Conservation (phyloP, 2,888 invertebrate species). For the Linnaemya vulpina region DNA sequence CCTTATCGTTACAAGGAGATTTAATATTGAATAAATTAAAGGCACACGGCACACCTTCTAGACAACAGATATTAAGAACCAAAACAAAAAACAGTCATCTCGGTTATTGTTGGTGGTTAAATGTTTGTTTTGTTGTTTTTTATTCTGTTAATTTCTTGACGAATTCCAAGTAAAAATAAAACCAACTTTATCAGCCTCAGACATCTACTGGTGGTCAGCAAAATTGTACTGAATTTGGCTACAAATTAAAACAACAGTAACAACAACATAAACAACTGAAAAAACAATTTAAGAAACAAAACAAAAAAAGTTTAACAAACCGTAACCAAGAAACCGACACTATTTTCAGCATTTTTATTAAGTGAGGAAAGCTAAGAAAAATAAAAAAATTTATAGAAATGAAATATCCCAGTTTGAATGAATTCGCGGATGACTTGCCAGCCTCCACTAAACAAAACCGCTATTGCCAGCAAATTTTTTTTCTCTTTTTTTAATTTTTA, state of each 20-base stretch:
- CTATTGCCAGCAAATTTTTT: conserved; percentile 24
- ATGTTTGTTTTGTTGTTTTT: neutral
- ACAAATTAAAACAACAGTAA: conserved; percentile 19
- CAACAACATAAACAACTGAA: neutral
- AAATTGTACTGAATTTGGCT: neutral
- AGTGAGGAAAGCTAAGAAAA: neutral
- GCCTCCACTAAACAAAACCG: conserved; percentile 42
- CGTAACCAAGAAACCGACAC: conserved; percentile 52
- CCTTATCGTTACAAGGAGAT: conserved; percentile 23
- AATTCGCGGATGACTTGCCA: conserved; percentile 16
- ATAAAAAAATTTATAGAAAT: neutral
- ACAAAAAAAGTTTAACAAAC: conserved; percentile 36
- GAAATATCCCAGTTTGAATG: conserved; percentile 5
- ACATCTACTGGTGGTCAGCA: conserved; percentile 53
- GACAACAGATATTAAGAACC: conserved; percentile 8
- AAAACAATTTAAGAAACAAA: neutral
- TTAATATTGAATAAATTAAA: conserved; percentile 15
- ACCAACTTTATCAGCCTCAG: conserved; percentile 47
- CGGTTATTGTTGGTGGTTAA: neutral
- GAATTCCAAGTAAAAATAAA: conserved; percentile 38
- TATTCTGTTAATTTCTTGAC: neutral
- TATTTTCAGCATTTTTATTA: conserved; percentile 24
- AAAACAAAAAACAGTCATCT: neutral
- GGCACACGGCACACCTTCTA: conserved; percentile 20
- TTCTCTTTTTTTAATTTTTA: neutral